These are phyloP conservation scores for Strix aluco DNA, from an alignment of 2,113 vertebrate species.

Conservation along the genomic window DNA sequence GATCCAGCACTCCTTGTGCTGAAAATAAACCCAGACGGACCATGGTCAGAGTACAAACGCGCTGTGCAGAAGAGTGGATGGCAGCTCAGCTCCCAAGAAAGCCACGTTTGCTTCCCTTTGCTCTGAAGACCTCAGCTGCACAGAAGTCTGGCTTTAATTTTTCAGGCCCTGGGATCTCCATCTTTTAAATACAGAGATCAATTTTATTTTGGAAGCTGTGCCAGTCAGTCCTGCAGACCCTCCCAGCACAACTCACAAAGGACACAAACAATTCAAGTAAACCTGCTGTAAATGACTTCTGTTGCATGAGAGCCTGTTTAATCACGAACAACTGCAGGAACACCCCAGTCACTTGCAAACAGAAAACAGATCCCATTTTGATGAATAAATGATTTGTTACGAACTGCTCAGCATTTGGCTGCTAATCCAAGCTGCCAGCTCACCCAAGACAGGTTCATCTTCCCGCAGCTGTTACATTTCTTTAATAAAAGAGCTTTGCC, in stretches of 20 bases:
- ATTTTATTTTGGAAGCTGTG: not conserved
- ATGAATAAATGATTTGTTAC: not conserved
- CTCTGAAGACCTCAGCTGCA: not conserved
- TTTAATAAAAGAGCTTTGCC: not conserved
- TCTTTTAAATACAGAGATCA: not conserved
- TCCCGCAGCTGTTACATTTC: not conserved
- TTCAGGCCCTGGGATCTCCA: not conserved
- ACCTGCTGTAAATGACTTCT: fast-evolving
- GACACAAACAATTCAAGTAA: not conserved
- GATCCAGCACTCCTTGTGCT: not conserved
- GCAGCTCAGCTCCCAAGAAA: not conserved
- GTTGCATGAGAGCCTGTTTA: not conserved
- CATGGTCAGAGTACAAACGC: fast-evolving
- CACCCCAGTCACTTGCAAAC: not conserved
- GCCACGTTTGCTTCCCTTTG: not conserved
- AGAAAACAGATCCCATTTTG: fast-evolving
- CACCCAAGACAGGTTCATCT: not conserved
- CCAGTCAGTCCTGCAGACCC: fast-evolving
- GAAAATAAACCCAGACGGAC: not conserved
- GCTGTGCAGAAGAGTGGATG: not conserved
- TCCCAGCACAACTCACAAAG: not conserved
- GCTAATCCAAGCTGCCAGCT: not conserved
- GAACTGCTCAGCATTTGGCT: not conserved
- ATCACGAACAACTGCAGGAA: not conserved
- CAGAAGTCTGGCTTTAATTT: not conserved